Percentiles rank a stretch among this genome's conserved stretches.
Conservation (phyloP, 2,888 invertebrate species). For the Fragum sueziense region DNA sequence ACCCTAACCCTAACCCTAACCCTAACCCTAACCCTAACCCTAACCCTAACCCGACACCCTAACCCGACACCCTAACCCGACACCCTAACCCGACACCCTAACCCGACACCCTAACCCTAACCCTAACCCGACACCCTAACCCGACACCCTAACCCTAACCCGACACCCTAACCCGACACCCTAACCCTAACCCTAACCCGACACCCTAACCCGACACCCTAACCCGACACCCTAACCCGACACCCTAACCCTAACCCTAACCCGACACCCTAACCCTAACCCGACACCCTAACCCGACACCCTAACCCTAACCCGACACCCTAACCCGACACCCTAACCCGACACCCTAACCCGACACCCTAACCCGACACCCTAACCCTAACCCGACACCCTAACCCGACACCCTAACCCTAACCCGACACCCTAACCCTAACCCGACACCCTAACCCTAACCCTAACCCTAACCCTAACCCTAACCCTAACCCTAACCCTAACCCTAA, state of each 20-base stretch:
- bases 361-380: conserved; percentile 67
- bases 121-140: conserved; percentile 63
- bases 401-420: conserved; percentile 50
- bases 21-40: conserved; percentile 40
- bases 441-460: conserved; percentile 60
- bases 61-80: conserved; percentile 50
- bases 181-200: conserved; percentile 48
- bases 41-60: conserved; percentile 32
- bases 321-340: conserved; percentile 62
- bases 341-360: conserved; percentile 66
- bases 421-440: no score
- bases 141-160: conserved; percentile 55
- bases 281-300: conserved; percentile 55
- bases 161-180: conserved; percentile 55
- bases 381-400: conserved; percentile 65
- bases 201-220: conserved; percentile 9
- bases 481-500: conserved; percentile 55
- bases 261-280: conserved; percentile 57
- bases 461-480: conserved; percentile 40
- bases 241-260: conserved; percentile 66
- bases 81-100: conserved; percentile 58
- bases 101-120: conserved; percentile 56
- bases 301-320: conserved; percentile 65
- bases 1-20: conserved; percentile 54
- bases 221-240: conserved; percentile 60